Evolutionary conservation across 2,888 invertebrate species (phyloP).

Genomic region (Xylocampa areola): DNA sequence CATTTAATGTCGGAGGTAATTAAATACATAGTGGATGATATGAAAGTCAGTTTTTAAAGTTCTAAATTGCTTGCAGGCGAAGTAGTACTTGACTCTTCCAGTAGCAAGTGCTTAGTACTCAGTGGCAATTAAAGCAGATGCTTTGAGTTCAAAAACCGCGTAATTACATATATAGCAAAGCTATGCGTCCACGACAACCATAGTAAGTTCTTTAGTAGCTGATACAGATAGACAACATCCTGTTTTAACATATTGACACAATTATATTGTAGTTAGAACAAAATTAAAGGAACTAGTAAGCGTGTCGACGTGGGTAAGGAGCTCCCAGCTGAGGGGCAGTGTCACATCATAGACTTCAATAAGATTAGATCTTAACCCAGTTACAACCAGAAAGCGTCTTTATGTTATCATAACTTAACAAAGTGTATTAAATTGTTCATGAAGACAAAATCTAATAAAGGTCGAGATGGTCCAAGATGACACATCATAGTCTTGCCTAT

Average conservation of each 20-base stretch:
- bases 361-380: slow-evolving; percentile 47
- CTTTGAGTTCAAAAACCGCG: slow-evolving; percentile 55
- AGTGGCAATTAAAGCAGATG: slow-evolving; percentile 32
- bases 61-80: background rate
- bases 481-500: too few relatives aligned
- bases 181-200: slow-evolving; percentile 26
- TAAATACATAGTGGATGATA: background rate
- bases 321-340: slow-evolving; percentile 26
- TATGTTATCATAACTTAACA: too few relatives aligned
- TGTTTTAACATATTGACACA: slow-evolving; percentile 37
- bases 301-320: slow-evolving; percentile 12
- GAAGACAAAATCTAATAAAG: too few relatives aligned
- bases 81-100: slow-evolving; percentile 14
- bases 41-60: background rate
- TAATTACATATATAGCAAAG: slow-evolving; percentile 46
- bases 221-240: slow-evolving; percentile 44
- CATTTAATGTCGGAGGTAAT: slow-evolving; percentile 4
- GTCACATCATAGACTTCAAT: slow-evolving; percentile 33
- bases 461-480: too few relatives aligned
- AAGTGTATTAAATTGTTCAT: too few relatives aligned
- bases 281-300: slow-evolving; percentile 41
- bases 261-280: slow-evolving; percentile 44
- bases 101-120: slow-evolving; percentile 15
- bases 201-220: slow-evolving; percentile 51
- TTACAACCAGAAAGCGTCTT: slow-evolving; percentile 10